Base-by-base conservation (phyloP, 2,888 invertebrate genomes). In the Tribolium freemani region DNA sequence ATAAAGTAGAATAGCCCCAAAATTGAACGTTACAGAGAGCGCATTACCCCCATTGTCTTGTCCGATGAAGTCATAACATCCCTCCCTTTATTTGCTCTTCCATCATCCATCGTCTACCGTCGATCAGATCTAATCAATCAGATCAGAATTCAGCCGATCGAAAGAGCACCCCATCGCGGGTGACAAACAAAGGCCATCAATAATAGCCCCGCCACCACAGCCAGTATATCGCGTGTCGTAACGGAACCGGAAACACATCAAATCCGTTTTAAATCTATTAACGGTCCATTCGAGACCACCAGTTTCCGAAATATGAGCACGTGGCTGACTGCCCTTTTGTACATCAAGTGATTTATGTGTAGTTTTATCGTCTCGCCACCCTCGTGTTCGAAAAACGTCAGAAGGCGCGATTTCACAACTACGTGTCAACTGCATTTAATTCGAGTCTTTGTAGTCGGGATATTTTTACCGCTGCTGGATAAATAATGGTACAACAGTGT, bases 41-140 rank as follows among this genome's bases (percentile, higher is more conserved):
- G 11, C 46, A 50, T 38, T 26, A 11, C 20, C 44, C 44, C 30
- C 44, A 13, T 38, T 53, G 38, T 38, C 38, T n/a, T 38, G 38
- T 38, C 8, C 38, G 38, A 38, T 66, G 50, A 64, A 71, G 71
- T 64, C 61, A 66, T 61, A 69, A 45, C 57, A 57, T 51, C 46
- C 31, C 26, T 30, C 60, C 54, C 56, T 48, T 46, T 63, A 64
- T 71, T 72, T 72, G 56, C 53, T 58, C 48, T 68, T 16, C 26
- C 63, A 63, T 72, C 63, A 58, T 61, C 44, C 38, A 60, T 66
- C 46, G 31, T 63, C 38, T 20, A 71, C 16, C 51, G 64, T 30
- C 68, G 57, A 71, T 66, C 71, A 50, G 57, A 64, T 54, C 77
- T 76, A 78, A 79, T 81, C 80, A 79, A 81, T 81, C 80, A 77